Evolutionary conservation across 1,140 invertebrate genomes (phyloP), one percentile per base, ranked within the genome.

Genomic region (Drosophila rhopaloa): DNA sequence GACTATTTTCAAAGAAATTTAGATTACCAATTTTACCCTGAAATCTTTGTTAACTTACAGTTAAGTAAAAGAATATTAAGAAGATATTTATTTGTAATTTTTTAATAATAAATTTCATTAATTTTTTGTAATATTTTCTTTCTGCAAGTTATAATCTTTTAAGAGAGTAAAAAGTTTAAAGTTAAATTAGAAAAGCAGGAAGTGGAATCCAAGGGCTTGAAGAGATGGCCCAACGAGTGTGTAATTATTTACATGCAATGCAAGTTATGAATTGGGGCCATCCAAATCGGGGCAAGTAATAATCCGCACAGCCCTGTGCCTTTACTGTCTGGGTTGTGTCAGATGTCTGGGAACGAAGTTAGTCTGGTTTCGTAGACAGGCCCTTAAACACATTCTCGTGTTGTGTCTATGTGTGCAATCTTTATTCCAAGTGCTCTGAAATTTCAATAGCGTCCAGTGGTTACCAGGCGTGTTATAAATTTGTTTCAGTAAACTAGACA

Each of bases 91-190:
- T 32, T 32, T 32, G 5, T 32, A 32, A 32, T 32, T 32, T 32
- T 32, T 7, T 32, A 7, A 32, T 32, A 32, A 1, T 8, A 32
- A 32, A 32, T 32, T 6, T 1, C 29, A 32, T 24, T 1, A 7
- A 32, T 32, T 32, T 8, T 0, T 7, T 32, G 0, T 32, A 2
- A 38, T 38, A 38, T 38, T 32, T 1, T 5, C 37, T 29, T 50
- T 58, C 10, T 13, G 7, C 8, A 38, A 19, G 11, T 29, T 37
- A 10, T n/a, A 27, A 13, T 41, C 66, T 72, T 56, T 51, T 37
- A 59, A 56, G 78, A 48, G 35, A 62, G 82, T 78, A 81, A 82
- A 78, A 74, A 78, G 79, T 81, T 81, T 81, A 73, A 67, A 82
- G 66, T 81, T 68, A 51, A 73, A 67, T 74, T 66, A 72, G 56